Evolutionary conservation across 2,113 vertebrate genomes (phyloP).

Genomic region (Lampris megalopsis): DNA sequence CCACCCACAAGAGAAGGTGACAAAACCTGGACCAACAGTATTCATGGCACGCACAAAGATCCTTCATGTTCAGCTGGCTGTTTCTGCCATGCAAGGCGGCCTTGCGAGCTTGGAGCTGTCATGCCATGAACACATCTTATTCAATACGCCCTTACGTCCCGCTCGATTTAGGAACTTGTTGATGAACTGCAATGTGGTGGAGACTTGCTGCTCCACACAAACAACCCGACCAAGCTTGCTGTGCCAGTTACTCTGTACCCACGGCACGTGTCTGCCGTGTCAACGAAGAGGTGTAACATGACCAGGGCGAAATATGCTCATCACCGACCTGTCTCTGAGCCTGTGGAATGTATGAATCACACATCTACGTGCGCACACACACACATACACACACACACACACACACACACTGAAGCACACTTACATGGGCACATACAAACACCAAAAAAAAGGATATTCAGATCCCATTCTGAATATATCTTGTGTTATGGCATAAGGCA

Average conservation of each 20-base stretch:
- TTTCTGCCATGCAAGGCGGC: too few species aligned
- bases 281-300: slow-evolving; percentile 61
- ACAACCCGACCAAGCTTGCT: slow-evolving; percentile 40
- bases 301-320: slow-evolving; percentile 62
- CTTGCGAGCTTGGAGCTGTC: background rate
- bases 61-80: too few species aligned
- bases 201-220: slow-evolving; percentile 41
- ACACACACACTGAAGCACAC: slow-evolving; percentile 15
- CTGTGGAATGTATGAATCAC: slow-evolving; percentile 69
- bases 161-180: slow-evolving; percentile 24
- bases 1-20: background rate
- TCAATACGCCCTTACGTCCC: background rate
- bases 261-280: slow-evolving; percentile 66
- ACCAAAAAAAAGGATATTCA: background rate
- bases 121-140: background rate
- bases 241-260: slow-evolving; percentile 61
- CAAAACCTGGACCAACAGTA: background rate
- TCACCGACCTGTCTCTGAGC: slow-evolving; percentile 60
- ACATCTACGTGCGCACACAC: slow-evolving; percentile 53
- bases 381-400: slow-evolving; percentile 41
- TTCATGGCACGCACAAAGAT: background rate
- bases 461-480: too few species aligned
- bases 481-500: background rate
- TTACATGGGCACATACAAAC: slow-evolving; percentile 11
- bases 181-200: slow-evolving; percentile 12